Conservation (phyloP, 2,888 invertebrate species). For the Dryococelus australis region DNA sequence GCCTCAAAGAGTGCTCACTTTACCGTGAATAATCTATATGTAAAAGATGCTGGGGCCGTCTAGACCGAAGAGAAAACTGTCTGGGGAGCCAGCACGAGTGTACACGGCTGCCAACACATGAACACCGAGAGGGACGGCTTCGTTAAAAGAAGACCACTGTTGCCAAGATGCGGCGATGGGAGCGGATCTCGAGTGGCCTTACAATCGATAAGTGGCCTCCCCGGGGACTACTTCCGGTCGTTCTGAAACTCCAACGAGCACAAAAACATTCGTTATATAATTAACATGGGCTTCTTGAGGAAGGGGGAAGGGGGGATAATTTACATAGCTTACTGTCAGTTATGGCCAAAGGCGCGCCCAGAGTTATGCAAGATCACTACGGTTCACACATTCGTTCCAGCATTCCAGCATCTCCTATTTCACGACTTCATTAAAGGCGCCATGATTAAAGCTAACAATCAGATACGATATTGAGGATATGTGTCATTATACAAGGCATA, state of each 20-base stretch:
- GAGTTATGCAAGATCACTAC: too few relatives aligned
- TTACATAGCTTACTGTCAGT: background rate
- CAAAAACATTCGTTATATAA: background rate
- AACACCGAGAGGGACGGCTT: background rate
- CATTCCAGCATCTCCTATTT: too few relatives aligned
- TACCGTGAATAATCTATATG: too few relatives aligned
- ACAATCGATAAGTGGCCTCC: slow-evolving; percentile 16
- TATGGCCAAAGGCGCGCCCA: background rate
- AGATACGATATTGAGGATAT: too few relatives aligned
- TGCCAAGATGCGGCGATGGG: background rate
- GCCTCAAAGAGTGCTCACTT: too few relatives aligned
- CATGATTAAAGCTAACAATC: too few relatives aligned
- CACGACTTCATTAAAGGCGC: too few relatives aligned
- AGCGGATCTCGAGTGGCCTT: background rate
- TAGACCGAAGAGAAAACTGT: background rate
- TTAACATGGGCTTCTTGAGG: background rate
- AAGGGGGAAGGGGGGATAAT: background rate
- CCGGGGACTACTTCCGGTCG: background rate
- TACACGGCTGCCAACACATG: background rate
- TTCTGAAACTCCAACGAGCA: background rate
- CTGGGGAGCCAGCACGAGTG: background rate
- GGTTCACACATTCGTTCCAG: too few relatives aligned
- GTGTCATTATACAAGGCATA: too few relatives aligned
- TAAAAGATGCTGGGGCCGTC: background rate
- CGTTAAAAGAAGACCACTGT: slow-evolving; percentile 1